Base-by-base conservation (phyloP, 2,888 invertebrate genomes). In the Ophion ellenae region DNA sequence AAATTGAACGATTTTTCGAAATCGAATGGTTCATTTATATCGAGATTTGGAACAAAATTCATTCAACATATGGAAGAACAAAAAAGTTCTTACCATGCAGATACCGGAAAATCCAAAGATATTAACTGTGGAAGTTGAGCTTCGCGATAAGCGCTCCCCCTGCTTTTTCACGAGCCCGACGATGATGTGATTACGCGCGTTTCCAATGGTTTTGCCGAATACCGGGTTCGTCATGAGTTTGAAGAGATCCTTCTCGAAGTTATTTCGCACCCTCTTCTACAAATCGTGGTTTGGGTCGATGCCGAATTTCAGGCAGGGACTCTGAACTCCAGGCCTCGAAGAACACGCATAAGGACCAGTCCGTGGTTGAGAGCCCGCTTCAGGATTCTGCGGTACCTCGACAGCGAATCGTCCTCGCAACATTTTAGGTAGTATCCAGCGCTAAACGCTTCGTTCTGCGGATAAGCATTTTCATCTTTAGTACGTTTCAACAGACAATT, bases 251-350 rank as follows among this genome's bases (percentile, higher is more conserved):
- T 81, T 93, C 86, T 93, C 91, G 86, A 93, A 94, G 20, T 92
- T 89, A 59, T 91, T 91, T 47, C 28, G 88, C 1, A 93, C 89
- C 70, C 73, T 59, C 24, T 88, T 90, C 84, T 93, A 77, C 61
- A 93, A 78, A 57, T 90, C 69, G 10, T 92, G 94, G 88, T 94
- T 94, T 79, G 93, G 84, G 47, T 93, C 91, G 64, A 94, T 94
- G 84, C 94, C 93, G 67, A 87, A 80, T 87, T 93, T 89, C 40
- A 93, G 84, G 92, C 93, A 94, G 4, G 90, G 83, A 53, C 88
- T 89, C 89, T 94, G 93, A 94, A 94, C 87, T 91, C 87, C 75
- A 93, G 80, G 14, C 91, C 87, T 83, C 92, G 87, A 90, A 93
- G 91, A 67, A 92, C 88, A 86, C 91, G 90, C 45, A 45, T 87